phyloP scores from a whole-genome alignment of 1,140 invertebrate genomes.

The Dinothrombium tinctorium region DNA sequence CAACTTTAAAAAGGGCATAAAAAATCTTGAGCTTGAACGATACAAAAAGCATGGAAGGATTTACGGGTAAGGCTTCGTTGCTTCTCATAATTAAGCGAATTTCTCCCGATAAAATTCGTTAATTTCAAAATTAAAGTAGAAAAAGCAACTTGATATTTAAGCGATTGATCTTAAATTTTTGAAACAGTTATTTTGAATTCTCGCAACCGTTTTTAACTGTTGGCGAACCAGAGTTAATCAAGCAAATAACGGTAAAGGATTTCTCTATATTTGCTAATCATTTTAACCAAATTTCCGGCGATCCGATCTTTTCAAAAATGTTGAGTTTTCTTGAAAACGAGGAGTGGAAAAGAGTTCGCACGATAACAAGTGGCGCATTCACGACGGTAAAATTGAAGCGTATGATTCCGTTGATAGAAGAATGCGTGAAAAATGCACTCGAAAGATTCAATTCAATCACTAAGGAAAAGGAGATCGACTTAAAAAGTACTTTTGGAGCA shows the following conservation, averaged over 20 bases:
- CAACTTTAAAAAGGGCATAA: neutral
- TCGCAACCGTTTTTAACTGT: conserved; percentile 3
- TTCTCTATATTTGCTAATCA: conserved; percentile 12
- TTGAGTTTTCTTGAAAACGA: conserved; percentile 15
- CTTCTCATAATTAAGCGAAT: neutral
- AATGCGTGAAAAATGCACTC: neutral
- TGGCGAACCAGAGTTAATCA: conserved; percentile 10
- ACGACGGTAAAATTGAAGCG: conserved; percentile 30
- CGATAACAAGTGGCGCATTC: conserved; percentile 30
- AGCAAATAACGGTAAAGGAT: conserved; percentile 14
- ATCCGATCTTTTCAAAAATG: neutral
- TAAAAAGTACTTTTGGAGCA: conserved; percentile 8
- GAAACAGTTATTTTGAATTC: neutral
- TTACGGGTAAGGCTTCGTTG: neutral
- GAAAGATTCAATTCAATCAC: neutral
- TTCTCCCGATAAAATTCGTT: neutral
- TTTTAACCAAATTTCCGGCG: neutral
- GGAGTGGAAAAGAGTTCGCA: conserved; percentile 28
- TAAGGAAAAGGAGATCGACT: neutral
- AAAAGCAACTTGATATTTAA: neutral
- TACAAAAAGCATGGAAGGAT: neutral
- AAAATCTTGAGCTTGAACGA: neutral
- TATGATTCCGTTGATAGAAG: conserved; percentile 21
- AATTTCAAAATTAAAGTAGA: neutral
- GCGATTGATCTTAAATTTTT: neutral